Evolutionary conservation across 2,113 vertebrate genomes (phyloP).

Genomic region (Aspidoscelis tigris): DNA sequence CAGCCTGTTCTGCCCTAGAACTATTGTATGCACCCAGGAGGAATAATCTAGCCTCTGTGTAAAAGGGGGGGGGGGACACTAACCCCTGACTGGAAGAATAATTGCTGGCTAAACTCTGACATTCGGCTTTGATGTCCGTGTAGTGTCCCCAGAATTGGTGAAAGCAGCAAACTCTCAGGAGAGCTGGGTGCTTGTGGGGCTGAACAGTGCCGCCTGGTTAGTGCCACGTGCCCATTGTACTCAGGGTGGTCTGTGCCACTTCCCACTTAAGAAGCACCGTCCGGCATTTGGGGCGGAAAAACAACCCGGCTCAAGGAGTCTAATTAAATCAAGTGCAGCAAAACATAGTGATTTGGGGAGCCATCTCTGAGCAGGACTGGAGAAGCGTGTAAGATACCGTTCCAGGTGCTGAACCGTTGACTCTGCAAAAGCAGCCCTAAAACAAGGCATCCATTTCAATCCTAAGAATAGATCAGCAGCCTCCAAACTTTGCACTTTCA

Average conservation of each 20-base stretch:
- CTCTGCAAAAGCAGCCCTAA: neutral
- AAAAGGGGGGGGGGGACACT: no score
- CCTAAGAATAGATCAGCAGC: neutral
- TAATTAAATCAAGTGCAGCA: neutral
- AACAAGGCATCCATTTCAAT: neutral
- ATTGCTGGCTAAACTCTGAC: no score
- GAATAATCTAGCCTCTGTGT: no score
- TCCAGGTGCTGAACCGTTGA: neutral
- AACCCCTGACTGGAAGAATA: no score
- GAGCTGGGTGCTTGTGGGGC: no score
- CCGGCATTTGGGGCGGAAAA: neutral
- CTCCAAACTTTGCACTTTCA: neutral
- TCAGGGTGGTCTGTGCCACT: neutral
- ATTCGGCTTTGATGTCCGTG: no score
- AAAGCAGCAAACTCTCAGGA: no score
- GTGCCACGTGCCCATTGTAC: neutral
- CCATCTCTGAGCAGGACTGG: neutral
- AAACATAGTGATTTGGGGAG: neutral
- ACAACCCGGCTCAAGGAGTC: neutral
- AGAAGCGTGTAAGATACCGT: neutral
- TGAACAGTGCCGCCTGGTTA: no score
- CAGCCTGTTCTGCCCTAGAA: neutral
- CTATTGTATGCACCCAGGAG: no score
- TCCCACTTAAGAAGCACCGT: neutral
- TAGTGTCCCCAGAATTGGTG: no score